Evolutionary conservation across 1,140 invertebrate species (phyloP).

Genomic region (Amphibalanus amphitrite): DNA sequence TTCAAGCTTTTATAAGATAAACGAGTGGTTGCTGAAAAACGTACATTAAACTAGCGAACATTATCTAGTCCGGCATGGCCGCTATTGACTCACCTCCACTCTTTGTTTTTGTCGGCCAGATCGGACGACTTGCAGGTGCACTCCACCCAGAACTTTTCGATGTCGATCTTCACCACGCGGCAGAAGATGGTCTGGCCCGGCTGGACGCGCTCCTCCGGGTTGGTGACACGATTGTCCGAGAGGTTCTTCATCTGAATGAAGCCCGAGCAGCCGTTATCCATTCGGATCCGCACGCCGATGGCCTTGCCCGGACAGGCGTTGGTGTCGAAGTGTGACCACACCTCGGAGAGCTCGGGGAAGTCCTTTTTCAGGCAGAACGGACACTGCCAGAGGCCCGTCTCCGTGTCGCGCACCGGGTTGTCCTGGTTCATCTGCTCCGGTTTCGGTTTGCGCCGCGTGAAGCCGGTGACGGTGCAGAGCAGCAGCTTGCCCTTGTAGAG

Average conservation of each 20-base stretch:
- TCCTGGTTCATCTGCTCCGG: conserved; percentile 86
- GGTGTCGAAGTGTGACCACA: conserved; percentile 97
- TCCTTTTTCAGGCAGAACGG: conserved; percentile 92
- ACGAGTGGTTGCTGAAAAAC: too few species aligned
- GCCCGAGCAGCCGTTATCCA: conserved; percentile 88
- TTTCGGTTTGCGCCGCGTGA: conserved; percentile 71
- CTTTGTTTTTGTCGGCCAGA: conserved; percentile 71
- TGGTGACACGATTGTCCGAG: conserved; percentile 80
- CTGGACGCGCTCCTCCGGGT: conserved; percentile 79
- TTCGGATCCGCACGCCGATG: conserved; percentile 65
- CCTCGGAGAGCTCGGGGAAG: conserved; percentile 83
- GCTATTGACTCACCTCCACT: conserved; percentile 47
- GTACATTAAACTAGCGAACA: too few species aligned
- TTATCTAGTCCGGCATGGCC: too few species aligned
- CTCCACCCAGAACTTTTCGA: conserved; percentile 83
- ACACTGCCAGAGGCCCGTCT: conserved; percentile 89
- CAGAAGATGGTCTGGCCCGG: conserved; percentile 77
- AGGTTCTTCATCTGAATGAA: conserved; percentile 92
- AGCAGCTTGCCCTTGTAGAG: conserved; percentile 84
- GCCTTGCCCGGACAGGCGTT: conserved; percentile 88
- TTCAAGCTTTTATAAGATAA: too few species aligned
- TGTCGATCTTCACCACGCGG: conserved; percentile 88
- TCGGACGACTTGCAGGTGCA: conserved; percentile 88
- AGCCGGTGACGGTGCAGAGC: conserved; percentile 48
- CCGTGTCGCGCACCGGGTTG: conserved; percentile 72